Percentiles rank a stretch among this genome's conserved stretches.
phyloP scores from a whole-genome alignment of 2,113 vertebrate genomes.

The Notarius quadriscutis region DNA sequence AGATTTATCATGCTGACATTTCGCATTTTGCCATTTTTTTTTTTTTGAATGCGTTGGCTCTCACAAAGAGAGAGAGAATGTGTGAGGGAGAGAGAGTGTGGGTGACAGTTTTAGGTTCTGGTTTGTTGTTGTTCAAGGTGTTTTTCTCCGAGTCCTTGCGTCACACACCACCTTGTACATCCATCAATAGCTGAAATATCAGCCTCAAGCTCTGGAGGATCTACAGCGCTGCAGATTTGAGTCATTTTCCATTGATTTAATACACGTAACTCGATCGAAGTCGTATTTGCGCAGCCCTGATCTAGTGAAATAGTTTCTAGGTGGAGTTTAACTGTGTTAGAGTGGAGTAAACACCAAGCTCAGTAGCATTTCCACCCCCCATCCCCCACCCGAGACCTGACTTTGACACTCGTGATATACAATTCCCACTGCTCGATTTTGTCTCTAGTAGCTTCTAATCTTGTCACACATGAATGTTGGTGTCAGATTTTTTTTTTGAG shows the following conservation, averaged over 20 bases:
- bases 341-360: background rate
- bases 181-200: slow-evolving; percentile 9
- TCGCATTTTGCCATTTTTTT: slow-evolving; percentile 62
- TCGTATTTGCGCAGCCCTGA: background rate
- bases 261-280: background rate
- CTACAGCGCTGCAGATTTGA: background rate
- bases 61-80: background rate
- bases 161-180: slow-evolving; percentile 1
- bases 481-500: background rate
- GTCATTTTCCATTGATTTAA: background rate
- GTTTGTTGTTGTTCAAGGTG: background rate
- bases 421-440: background rate
- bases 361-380: background rate
- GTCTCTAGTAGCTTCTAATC: background rate
- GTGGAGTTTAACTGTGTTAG: background rate
- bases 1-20: slow-evolving; percentile 77
- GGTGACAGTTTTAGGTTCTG: background rate
- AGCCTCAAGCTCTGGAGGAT: background rate
- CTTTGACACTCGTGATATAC: background rate
- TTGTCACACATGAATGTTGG: background rate
- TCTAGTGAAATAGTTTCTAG: background rate
- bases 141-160: background rate
- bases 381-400: background rate
- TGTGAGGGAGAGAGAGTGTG: background rate
- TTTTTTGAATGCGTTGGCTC: slow-evolving; percentile 31